A percentile compares a stretch with the other conserved stretches of the same genome.
These are phyloP conservation scores for Lagorchestes hirsutus DNA, from an alignment of 2,797 vertebrate species.

Conservation along the genomic window DNA sequence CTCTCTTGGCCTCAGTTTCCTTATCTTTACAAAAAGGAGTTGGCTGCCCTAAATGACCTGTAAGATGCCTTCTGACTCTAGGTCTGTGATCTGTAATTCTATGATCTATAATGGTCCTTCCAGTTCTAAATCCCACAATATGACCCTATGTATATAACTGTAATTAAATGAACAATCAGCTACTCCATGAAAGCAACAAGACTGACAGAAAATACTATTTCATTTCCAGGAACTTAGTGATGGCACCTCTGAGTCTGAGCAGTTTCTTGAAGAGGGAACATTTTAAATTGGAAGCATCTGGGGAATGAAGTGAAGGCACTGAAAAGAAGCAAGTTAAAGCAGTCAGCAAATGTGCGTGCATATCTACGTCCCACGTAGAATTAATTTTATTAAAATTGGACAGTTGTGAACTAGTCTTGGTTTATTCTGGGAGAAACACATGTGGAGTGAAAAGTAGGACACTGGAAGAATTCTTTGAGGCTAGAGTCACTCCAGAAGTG, in stretches of 20 bases:
- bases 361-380: not conserved
- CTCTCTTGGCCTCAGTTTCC: not conserved
- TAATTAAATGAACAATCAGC: not conserved
- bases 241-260: not conserved
- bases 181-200: not conserved
- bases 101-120: not conserved
- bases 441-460: constrained; percentile 73
- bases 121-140: not conserved
- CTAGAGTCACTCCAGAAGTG: constrained; percentile 73
- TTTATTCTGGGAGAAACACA: constrained; percentile 52
- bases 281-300: constrained; percentile 31
- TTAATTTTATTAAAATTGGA: constrained; percentile 49
- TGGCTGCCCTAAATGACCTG: not conserved
- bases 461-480: constrained; percentile 71
- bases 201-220: not conserved
- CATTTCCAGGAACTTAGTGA: constrained; percentile 16
- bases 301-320: constrained; percentile 44
- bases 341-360: constrained; percentile 59
- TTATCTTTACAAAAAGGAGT: not conserved
- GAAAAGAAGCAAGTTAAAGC: constrained; percentile 38
- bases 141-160: not conserved
- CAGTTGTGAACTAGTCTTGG: constrained; percentile 64
- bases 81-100: not conserved
- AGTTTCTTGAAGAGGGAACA: constrained; percentile 48
- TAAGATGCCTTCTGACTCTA: not conserved